Evolutionary conservation across 2,888 invertebrate species (phyloP).

Genomic region (Peribatodes rhomboidaria): DNA sequence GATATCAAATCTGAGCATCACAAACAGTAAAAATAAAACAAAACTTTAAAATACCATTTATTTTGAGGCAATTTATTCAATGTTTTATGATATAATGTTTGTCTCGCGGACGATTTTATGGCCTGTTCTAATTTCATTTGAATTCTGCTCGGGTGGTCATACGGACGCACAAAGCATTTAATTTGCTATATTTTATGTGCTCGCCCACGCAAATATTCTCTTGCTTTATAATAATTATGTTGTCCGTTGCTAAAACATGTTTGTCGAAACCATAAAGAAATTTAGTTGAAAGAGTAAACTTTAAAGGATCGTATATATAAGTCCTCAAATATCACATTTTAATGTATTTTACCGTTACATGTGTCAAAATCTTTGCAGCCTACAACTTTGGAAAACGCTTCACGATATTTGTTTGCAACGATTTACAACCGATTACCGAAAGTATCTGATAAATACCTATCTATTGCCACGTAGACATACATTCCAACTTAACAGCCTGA

Average conservation of each 20-base stretch:
- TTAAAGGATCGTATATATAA: not conserved
- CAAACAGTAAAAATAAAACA: not conserved
- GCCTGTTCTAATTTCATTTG: conserved; percentile 17
- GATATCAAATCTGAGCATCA: no score
- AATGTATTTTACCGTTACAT: no score
- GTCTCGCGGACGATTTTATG: conserved; percentile 7
- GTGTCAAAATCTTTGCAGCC: no score
- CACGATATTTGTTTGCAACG: no score
- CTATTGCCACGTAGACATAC: no score
- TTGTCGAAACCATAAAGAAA: not conserved
- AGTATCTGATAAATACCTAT: no score
- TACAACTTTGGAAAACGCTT: no score
- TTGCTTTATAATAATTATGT: conserved; percentile 14
- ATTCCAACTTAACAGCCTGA: no score
- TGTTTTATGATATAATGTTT: conserved; percentile 7
- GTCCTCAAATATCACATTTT: no score
- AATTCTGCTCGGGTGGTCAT: conserved; percentile 17
- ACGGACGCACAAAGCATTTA: conserved; percentile 19
- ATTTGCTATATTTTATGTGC: conserved; percentile 15
- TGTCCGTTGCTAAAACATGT: not conserved
- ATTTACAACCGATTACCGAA: no score
- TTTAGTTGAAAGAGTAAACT: not conserved
- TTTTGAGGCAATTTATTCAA: conserved; percentile 5
- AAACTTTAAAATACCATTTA: not conserved
- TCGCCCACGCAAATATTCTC: conserved; percentile 17